Percentiles rank a stretch among this genome's conserved stretches.
phyloP scores from a whole-genome alignment of 1,140 invertebrate genomes.

The Lordiphosa clarofinis region DNA sequence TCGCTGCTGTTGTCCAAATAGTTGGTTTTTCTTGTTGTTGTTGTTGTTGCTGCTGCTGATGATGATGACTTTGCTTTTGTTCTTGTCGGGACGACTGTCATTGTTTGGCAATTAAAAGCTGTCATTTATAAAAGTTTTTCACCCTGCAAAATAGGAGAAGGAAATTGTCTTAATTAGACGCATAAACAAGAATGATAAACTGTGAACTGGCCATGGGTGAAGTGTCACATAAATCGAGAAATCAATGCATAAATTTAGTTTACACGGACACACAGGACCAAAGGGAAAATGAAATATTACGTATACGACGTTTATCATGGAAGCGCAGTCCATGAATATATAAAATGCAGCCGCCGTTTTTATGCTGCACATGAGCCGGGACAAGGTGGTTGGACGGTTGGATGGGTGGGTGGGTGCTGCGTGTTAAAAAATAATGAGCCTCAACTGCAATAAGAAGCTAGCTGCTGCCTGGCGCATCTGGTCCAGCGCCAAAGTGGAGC shows the following conservation, averaged over 20 bases:
- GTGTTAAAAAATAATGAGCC: constrained; percentile 60
- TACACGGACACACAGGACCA: constrained; percentile 2
- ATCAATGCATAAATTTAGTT: constrained; percentile 66
- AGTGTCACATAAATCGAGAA: constrained; percentile 46
- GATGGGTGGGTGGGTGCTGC: constrained; percentile 17
- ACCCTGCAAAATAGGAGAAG: background rate
- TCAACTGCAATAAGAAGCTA: constrained; percentile 54
- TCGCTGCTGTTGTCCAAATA: constrained; percentile 24
- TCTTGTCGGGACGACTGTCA: constrained; percentile 43
- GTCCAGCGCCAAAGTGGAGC: constrained; percentile 7
- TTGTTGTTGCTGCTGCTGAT: constrained; percentile 25
- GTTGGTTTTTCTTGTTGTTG: constrained; percentile 24
- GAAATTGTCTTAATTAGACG: constrained; percentile 4
- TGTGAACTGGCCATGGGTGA: constrained; percentile 4
- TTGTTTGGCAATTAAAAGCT: constrained; percentile 71
- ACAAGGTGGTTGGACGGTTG: background rate
- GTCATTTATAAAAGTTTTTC: constrained; percentile 65
- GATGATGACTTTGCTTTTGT: constrained; percentile 42
- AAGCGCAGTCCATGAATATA: constrained; percentile 32
- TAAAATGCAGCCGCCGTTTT: constrained; percentile 1
- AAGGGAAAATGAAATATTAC: constrained; percentile 43
- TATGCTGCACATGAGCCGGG: background rate
- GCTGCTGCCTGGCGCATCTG: constrained; percentile 34
- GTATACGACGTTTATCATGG: constrained; percentile 62
- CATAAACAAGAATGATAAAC: background rate